Conservation (phyloP, 92 coral and sea anemone species). For the Anthopleura xanthogrammica region DNA sequence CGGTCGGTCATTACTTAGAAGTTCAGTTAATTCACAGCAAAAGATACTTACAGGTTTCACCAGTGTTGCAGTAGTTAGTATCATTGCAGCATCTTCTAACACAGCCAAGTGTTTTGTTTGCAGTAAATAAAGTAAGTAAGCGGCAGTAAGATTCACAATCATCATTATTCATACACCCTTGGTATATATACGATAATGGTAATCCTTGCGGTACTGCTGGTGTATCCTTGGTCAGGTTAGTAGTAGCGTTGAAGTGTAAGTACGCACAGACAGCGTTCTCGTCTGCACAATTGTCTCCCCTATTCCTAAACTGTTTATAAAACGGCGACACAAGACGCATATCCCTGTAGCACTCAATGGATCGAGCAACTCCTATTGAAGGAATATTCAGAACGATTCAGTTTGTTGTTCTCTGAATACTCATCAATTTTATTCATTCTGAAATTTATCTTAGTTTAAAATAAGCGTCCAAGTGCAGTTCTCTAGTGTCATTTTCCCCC, state of each 20-base stretch:
- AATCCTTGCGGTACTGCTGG: not conserved
- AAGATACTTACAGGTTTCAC: not conserved
- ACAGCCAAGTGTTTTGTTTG: not conserved
- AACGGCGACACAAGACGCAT: not conserved
- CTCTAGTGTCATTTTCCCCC: too few relatives aligned
- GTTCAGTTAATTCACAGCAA: too few relatives aligned
- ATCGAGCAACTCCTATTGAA: not conserved
- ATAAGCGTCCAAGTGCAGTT: too few relatives aligned
- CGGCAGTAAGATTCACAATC: not conserved
- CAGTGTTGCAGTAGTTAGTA: not conserved
- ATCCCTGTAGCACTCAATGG: not conserved
- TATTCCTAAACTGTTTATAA: not conserved
- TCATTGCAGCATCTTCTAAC: not conserved
- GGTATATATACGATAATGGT: not conserved
- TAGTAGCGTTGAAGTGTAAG: not conserved
- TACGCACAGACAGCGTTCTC: not conserved
- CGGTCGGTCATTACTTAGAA: not conserved
- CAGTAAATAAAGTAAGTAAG: not conserved
- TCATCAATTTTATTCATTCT: too few relatives aligned
- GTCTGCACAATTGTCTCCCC: not conserved
- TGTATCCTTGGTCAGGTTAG: not conserved
- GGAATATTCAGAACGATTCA: not conserved
- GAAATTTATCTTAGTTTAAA: too few relatives aligned
- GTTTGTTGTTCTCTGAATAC: too few relatives aligned
- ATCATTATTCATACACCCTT: not conserved